phyloP scores from a whole-genome alignment of 1,140 invertebrate genomes.

The Eumaeus atala region DNA sequence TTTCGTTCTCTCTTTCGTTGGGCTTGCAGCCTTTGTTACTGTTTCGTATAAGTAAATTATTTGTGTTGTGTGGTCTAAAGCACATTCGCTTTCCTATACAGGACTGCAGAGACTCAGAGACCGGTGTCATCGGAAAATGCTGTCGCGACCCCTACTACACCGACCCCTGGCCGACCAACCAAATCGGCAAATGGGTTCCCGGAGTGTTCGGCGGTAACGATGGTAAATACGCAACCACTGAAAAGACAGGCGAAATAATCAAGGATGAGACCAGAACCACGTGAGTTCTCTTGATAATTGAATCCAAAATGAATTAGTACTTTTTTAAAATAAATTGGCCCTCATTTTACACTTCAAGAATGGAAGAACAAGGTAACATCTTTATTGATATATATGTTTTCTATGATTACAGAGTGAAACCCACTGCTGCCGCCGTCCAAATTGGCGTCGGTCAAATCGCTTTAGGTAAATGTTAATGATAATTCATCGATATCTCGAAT shows the following conservation, averaged over 20 bases:
- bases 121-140: slow-evolving; percentile 83
- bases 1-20: no score
- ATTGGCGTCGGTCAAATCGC: neutral
- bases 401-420: neutral
- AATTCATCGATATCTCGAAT: no score
- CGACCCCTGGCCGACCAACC: slow-evolving; percentile 89
- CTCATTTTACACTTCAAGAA: no score
- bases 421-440: neutral
- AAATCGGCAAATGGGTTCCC: slow-evolving; percentile 74
- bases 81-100: slow-evolving; percentile 39
- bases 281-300: no score
- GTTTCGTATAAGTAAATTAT: no score
- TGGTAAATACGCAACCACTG: slow-evolving; percentile 34
- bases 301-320: no score
- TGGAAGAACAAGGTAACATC: no score
- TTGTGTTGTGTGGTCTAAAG: no score
- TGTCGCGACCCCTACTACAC: slow-evolving; percentile 90
- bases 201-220: slow-evolving; percentile 72
- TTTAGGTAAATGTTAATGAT: neutral
- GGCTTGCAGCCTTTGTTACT: no score
- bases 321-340: no score
- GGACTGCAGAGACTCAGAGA: slow-evolving; percentile 82
- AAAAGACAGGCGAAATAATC: slow-evolving; percentile 33
- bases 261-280: slow-evolving; percentile 14
- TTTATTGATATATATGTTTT: no score